Evolutionary conservation across 2,797 vertebrate species (phyloP).

Genomic region (Typhlichthys eigenmanni): DNA sequence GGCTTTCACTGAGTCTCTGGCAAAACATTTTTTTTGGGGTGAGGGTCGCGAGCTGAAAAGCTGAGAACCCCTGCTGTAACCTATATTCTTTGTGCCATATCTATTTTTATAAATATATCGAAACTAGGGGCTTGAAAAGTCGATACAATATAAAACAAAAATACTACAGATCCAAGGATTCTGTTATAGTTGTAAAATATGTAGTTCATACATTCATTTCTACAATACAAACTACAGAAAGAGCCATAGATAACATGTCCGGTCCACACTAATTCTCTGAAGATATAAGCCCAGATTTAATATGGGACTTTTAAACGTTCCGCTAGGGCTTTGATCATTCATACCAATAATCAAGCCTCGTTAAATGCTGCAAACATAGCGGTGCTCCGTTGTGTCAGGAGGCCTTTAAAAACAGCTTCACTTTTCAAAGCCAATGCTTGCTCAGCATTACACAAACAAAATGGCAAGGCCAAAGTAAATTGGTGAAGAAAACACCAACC

Average conservation of each 20-base stretch:
- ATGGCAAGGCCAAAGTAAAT: neutral
- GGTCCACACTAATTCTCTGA: constrained; percentile 30
- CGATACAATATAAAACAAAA: no score
- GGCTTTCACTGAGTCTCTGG: no score
- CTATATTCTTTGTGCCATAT: no score
- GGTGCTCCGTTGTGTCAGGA: constrained; percentile 17
- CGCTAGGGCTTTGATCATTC: constrained; percentile 67
- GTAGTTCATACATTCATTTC: no score
- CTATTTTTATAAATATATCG: no score
- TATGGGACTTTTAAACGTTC: constrained; percentile 34
- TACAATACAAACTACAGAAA: neutral
- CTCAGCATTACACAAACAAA: neutral
- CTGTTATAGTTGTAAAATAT: no score
- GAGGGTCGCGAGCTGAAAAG: no score
- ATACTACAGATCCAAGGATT: no score
- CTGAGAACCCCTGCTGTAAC: no score
- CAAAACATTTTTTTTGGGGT: no score
- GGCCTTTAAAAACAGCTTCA: constrained; percentile 32
- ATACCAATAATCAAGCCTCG: constrained; percentile 53
- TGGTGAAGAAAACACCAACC: neutral
- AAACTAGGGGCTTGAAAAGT: no score
- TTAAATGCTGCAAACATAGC: constrained; percentile 39
- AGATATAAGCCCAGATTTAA: constrained; percentile 39
- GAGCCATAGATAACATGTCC: neutral
- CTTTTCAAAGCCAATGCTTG: neutral